These are phyloP conservation scores for Xestoiulus laeticollis DNA, from an alignment of 2,888 invertebrate genomes.

Conservation along the genomic window DNA sequence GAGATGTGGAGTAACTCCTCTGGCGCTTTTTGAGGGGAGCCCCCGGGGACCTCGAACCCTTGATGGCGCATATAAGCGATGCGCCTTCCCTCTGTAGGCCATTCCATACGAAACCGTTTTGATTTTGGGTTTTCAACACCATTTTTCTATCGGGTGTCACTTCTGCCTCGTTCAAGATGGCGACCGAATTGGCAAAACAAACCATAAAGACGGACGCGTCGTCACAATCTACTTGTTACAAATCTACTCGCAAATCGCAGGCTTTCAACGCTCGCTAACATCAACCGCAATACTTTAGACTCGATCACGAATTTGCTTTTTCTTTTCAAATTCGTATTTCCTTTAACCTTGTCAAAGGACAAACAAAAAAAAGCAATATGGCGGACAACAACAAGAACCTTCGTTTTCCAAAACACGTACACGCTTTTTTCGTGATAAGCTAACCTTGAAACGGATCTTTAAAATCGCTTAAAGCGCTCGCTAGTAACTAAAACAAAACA, in stretches of 20 bases:
- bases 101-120: neutral
- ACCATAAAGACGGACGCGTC: constrained; percentile 1
- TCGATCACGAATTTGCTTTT: neutral
- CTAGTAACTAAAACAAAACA: neutral
- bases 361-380: neutral
- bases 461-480: neutral
- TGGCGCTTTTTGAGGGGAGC: constrained; percentile 1
- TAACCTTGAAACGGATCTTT: neutral
- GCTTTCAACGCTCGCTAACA: neutral
- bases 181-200: neutral
- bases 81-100: neutral
- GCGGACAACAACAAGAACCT: neutral
- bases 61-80: neutral
- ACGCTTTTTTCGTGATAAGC: too few species aligned
- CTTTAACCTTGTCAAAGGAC: neutral
- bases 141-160: neutral
- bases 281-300: neutral
- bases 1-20: neutral
- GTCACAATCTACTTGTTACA: neutral
- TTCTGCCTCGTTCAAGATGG: neutral
- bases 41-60: neutral
- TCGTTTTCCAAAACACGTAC: neutral
- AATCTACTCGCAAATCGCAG: neutral
- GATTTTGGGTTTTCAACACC: neutral
- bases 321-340: neutral